Evolutionary conservation across 2,113 vertebrate species (phyloP).

Genomic region (Cricetomys ansorgei): DNA sequence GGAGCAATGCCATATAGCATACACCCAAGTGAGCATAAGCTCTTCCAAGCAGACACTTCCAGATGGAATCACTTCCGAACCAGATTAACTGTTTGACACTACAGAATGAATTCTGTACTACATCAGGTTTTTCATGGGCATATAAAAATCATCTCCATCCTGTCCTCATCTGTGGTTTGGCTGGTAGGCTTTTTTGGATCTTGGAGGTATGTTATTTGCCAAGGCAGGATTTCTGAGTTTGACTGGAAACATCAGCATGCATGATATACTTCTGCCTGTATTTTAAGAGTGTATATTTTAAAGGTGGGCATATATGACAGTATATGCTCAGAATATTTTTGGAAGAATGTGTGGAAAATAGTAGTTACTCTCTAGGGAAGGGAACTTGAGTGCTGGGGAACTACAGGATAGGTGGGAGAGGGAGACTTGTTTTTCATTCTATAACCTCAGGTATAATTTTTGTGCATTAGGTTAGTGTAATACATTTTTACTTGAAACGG

Average conservation of each 20-base stretch:
- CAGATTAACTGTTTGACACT: conserved; percentile 54
- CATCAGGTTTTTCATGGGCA: conserved; percentile 50
- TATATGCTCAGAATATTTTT: conserved; percentile 49
- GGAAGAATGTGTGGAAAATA: not conserved
- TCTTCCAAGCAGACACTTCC: conserved; percentile 37
- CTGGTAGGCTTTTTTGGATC: conserved; percentile 27
- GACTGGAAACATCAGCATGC: conserved; percentile 18
- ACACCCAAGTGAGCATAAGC: conserved; percentile 5
- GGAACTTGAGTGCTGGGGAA: not conserved
- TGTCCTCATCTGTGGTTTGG: conserved; percentile 36
- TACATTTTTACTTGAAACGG: conserved; percentile 8
- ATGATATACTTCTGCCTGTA: conserved; percentile 46
- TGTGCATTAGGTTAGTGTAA: not conserved
- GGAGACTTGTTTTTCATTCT: conserved; percentile 7
- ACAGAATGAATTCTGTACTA: conserved; percentile 48
- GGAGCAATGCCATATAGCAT: conserved; percentile 10
- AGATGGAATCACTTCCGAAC: conserved; percentile 36
- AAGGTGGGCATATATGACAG: not conserved
- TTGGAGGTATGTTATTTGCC: conserved; percentile 19
- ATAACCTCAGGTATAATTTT: conserved; percentile 14
- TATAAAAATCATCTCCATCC: conserved; percentile 40
- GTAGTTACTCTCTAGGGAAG: not conserved
- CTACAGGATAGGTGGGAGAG: not conserved
- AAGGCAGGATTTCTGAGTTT: conserved; percentile 53
- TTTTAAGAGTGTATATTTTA: not conserved